A percentile compares a stretch with the other conserved stretches of the same genome.
These are phyloP conservation scores for Acrobasis suavella DNA, from an alignment of 2,888 invertebrate genomes.

Conservation along the genomic window DNA sequence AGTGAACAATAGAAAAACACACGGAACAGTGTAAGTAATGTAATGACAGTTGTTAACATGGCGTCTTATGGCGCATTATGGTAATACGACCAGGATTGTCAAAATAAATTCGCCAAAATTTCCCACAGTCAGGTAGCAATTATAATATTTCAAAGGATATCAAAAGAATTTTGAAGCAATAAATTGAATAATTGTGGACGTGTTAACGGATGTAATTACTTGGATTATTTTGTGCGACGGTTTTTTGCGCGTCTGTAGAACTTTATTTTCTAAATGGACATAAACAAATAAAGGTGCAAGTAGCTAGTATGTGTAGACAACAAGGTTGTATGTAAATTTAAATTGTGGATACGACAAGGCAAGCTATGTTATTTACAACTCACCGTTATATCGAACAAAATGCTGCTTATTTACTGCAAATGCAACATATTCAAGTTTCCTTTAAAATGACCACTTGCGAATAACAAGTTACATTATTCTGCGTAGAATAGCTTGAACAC, in stretches of 20 bases:
- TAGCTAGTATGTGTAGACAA: background rate
- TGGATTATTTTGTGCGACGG: slow-evolving; percentile 43
- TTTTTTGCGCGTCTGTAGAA: slow-evolving; percentile 10
- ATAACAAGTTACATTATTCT: background rate
- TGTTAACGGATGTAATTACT: slow-evolving; percentile 65
- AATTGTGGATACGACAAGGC: background rate
- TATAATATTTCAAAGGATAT: slow-evolving; percentile 52
- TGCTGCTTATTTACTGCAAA: slow-evolving; percentile 3
- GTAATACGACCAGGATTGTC: slow-evolving; percentile 73
- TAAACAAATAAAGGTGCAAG: no score
- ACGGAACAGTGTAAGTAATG: slow-evolving; percentile 61
- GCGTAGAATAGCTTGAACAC: background rate
- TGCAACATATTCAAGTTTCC: slow-evolving; percentile 2
- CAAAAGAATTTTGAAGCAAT: slow-evolving; percentile 51
- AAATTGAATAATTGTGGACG: slow-evolving; percentile 63
- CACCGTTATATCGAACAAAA: slow-evolving; percentile 1
- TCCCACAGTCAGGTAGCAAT: slow-evolving; percentile 68
- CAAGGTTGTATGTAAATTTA: background rate
- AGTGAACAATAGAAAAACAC: slow-evolving; percentile 73
- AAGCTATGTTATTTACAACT: slow-evolving; percentile 7
- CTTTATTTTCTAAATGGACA: background rate
- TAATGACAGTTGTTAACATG: slow-evolving; percentile 62
- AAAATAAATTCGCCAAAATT: slow-evolving; percentile 72
- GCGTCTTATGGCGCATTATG: slow-evolving; percentile 54
- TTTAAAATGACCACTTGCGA: background rate